Base-by-base conservation (phyloP, 2,113 vertebrate species). In the Tiliqua scincoides region DNA sequence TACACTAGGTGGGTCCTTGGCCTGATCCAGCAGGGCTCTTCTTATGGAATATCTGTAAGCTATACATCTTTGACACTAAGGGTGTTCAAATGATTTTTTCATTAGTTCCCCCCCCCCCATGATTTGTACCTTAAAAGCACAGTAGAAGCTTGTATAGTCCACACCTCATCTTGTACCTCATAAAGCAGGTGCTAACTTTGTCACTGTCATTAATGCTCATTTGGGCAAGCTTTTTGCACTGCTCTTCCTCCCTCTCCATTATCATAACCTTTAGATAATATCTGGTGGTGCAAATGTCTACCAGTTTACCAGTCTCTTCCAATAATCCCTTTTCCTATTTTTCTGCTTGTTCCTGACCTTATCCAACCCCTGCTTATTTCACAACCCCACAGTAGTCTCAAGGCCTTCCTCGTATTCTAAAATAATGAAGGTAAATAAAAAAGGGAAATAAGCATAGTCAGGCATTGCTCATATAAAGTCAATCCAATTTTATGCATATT, bases 131-230 rank as follows among this genome's bases (percentile, higher is more conserved):
- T 11, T 1, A 57, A 59, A 77, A 48, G 1, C 11, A 18, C 57
- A 30, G 54, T 5, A 59, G 20, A 77, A 77, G 32, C 57, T 21
- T 32, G 54, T 32, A n/a, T 20, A 76, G 30, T 76, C 52, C 18
- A 57, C 52, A 59, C 30, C n/a, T 20, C n/a, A 54, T 76, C 25
- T 20, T 14, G 14, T 61, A 79, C 40, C 78, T 43, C 25, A 27
- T 79, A 79, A 79, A 79, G 59, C 35, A 27, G 77, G 59, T 79
- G 77, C 23, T 79, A 79, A 40, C 52, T 67, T n/a, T 67, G 65
- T 27, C 65, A 67, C 65, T 67, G 65, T 32, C 11, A 27, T 30
- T n/a, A 67, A 67, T n/a, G 30, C 30, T 79, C 59, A 79, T 37
- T 40, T 79, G 21, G 23, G 25, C 32, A 32, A 76, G 52, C 32